Base-by-base conservation (phyloP, 2,888 invertebrate species). In the Caenorhabditis afra region DNA sequence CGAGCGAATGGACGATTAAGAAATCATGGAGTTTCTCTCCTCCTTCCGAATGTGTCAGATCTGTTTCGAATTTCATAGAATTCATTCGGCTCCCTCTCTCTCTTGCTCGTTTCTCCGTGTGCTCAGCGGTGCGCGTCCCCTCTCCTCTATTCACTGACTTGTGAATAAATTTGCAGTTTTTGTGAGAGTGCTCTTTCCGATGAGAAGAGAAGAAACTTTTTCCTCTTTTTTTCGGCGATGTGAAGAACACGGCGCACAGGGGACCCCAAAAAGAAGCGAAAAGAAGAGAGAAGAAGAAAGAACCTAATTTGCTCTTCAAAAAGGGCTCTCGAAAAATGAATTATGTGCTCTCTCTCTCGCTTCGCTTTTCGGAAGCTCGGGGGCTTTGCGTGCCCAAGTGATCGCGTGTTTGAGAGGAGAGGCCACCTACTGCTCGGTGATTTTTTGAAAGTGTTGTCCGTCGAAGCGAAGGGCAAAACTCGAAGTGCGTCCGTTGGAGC, bases 371-470 rank as follows among this genome's bases (percentile, higher is more conserved):
- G 62, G 55, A 35, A 49, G 29, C 29, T 23, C 50, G 52, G 45
- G 61, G 41, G 53, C 61, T 62, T 70, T 55, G 70, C 70, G 70
- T 70, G 70, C 62, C 70, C 62, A 62, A 62, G 64, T n/a, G 64
- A 71, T 71, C 57, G 71, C 71, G 71, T 71, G 71, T 37, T 41
- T 29, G 29, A 29, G 53, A 14, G 49, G 18, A 16, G 8, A 23
- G 23, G 45, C 47, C 44, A 79, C 75, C 23, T 50, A 79, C 76
- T 81, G 80, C 61, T 84, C 81, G 23, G 79, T 81, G 59, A 81
- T 84, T 76, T 78, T 84, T 57, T 84, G 80, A 41, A 81, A 79
- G 20, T 64, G 62, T 20, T 47, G 39, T 50, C 84, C 84, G 49
- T 84, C 81, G 64, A 84, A 84, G 22, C 57, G 29, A 39, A 84